These are phyloP conservation scores for Troides oblongomaculatus DNA, from an alignment of 2,888 invertebrate species.

Conservation along the genomic window DNA sequence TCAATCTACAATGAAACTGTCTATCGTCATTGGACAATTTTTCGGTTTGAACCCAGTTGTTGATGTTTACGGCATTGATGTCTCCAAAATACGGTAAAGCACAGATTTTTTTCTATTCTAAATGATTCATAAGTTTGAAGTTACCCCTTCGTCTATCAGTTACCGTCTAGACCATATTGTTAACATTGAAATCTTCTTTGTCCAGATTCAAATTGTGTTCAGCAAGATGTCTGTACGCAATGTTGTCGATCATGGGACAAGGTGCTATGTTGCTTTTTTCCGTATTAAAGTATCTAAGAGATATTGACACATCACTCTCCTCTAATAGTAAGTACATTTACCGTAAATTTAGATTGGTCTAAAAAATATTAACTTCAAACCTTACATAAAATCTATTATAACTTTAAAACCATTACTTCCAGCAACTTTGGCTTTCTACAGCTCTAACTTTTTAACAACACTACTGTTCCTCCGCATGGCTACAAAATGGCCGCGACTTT, in stretches of 20 bases:
- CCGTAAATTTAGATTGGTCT: neutral
- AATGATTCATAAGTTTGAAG: neutral
- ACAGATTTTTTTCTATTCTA: neutral
- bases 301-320: slow-evolving; percentile 41
- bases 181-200: neutral
- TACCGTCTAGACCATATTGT: neutral
- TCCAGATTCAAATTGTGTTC: slow-evolving; percentile 38
- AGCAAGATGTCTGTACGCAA: slow-evolving; percentile 46
- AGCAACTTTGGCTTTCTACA: slow-evolving; percentile 52
- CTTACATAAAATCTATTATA: too few species aligned
- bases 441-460: slow-evolving; percentile 44
- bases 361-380: neutral
- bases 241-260: slow-evolving; percentile 45
- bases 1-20: slow-evolving; percentile 48
- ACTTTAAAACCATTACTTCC: slow-evolving; percentile 33
- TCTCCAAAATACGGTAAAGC: slow-evolving; percentile 48
- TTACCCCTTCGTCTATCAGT: neutral
- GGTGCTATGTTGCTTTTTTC: slow-evolving; percentile 38
- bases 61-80: slow-evolving; percentile 47
- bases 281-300: slow-evolving; percentile 43
- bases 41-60: slow-evolving; percentile 57
- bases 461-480: slow-evolving; percentile 52
- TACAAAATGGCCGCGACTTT: slow-evolving; percentile 53
- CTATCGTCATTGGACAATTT: slow-evolving; percentile 52
- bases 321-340: slow-evolving; percentile 48